Percentiles rank a stretch among this genome's conserved stretches.
Conservation (phyloP, 2,797 vertebrate species). For the Eidolon dupreanum region DNA sequence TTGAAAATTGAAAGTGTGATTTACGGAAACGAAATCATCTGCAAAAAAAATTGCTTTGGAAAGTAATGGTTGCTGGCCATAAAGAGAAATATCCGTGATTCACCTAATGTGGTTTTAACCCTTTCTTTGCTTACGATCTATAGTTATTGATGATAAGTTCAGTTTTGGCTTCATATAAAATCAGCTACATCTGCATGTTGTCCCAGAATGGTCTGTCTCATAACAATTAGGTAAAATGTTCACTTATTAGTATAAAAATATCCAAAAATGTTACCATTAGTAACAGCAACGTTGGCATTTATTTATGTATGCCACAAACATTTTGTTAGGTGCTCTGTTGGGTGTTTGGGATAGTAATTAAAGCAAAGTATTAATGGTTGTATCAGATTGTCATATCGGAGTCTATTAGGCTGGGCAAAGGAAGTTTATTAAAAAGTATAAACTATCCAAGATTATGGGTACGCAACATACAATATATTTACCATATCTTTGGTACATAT, state of each 20-base stretch:
- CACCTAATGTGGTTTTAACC: slow-evolving; percentile 72
- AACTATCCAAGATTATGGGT: not conserved
- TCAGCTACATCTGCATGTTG: not conserved
- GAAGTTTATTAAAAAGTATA: slow-evolving; percentile 59
- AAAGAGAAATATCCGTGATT: slow-evolving; percentile 57
- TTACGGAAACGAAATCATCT: slow-evolving; percentile 43
- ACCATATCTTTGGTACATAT: not conserved
- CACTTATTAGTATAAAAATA: not conserved
- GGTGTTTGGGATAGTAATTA: not conserved
- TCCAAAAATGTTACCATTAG: not conserved
- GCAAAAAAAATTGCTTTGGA: slow-evolving; percentile 72
- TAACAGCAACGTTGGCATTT: slow-evolving; percentile 44
- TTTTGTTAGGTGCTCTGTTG: slow-evolving; percentile 8
- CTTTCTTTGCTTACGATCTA: slow-evolving; percentile 48
- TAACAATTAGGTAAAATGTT: slow-evolving; percentile 51
- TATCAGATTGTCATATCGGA: not conserved
- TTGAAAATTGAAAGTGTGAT: slow-evolving; percentile 74
- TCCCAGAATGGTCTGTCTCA: not conserved
- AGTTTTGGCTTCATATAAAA: slow-evolving; percentile 48
- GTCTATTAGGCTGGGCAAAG: not conserved
- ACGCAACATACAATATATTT: not conserved
- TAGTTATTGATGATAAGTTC: slow-evolving; percentile 18
- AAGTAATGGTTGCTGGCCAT: slow-evolving; percentile 71
- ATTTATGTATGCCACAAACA: not conserved
- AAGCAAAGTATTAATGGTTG: not conserved